phyloP scores from a whole-genome alignment of 2,113 vertebrate genomes.

The Halichoerus grypus region DNA sequence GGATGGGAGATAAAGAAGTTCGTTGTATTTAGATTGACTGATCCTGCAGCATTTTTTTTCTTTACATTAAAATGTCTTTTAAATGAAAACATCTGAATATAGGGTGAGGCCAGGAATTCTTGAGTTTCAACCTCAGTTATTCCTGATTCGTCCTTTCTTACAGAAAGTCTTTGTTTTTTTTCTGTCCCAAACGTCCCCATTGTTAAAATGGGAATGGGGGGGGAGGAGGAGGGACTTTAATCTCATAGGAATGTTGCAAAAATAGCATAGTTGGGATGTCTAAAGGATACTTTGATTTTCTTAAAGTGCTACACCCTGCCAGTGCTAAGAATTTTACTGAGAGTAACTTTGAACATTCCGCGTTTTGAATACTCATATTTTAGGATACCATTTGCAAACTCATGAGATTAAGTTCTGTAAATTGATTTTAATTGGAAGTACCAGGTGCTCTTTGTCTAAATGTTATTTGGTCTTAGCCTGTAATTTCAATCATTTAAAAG shows the following conservation, averaged over 20 bases:
- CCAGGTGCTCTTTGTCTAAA: constrained; percentile 53
- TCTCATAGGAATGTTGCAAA: constrained; percentile 51
- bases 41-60: constrained; percentile 39
- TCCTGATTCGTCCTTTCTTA: constrained; percentile 74
- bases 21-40: constrained; percentile 61
- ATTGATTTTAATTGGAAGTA: constrained; percentile 61
- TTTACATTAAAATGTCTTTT: constrained; percentile 60
- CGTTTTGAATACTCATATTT: constrained; percentile 64
- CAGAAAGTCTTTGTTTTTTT: constrained; percentile 71
- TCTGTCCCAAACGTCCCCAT: constrained; percentile 40
- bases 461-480: constrained; percentile 61
- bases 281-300: constrained; percentile 62
- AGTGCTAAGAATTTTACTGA: constrained; percentile 75
- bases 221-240: constrained; percentile 11
- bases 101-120: constrained; percentile 66
- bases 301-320: constrained; percentile 82
- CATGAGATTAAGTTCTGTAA: constrained; percentile 54
- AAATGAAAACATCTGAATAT: constrained; percentile 70
- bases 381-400: constrained; percentile 59
- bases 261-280: constrained; percentile 45
- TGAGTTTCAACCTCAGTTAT: constrained; percentile 59
- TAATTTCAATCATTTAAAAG: constrained; percentile 49
- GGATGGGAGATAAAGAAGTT: constrained; percentile 57
- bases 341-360: constrained; percentile 80
- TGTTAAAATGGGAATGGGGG: constrained; percentile 63